Conservation (phyloP, 2,888 invertebrate species). For the Eilema sororculum region DNA sequence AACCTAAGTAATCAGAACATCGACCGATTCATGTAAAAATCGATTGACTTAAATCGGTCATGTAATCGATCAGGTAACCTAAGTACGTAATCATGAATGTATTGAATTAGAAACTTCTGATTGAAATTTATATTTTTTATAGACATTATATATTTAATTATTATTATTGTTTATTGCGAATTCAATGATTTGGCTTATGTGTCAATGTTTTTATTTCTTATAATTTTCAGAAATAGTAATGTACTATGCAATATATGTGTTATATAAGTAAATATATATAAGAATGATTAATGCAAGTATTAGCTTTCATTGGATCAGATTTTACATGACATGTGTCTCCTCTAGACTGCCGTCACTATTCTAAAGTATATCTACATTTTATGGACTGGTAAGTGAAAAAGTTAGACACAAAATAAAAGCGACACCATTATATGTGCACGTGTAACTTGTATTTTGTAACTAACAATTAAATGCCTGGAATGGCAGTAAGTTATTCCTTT, state of each 20-base stretch:
- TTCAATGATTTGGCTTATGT: neutral
- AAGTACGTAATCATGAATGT: no score
- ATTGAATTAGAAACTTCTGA: neutral
- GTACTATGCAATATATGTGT: neutral
- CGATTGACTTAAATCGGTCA: neutral
- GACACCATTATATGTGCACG: slow-evolving; percentile 8
- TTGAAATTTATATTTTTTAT: neutral
- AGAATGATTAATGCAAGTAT: neutral
- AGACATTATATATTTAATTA: neutral
- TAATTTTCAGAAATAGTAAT: neutral
- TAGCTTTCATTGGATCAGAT: neutral
- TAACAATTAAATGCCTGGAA: slow-evolving; percentile 41
- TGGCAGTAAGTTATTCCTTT: slow-evolving; percentile 39
- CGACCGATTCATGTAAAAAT: neutral
- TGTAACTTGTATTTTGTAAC: slow-evolving; percentile 31
- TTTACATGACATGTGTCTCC: slow-evolving; percentile 15
- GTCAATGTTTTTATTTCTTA: neutral
- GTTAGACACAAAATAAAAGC: slow-evolving; percentile 31
- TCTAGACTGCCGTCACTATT: slow-evolving; percentile 5
- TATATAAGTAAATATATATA: neutral
- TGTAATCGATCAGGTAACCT: no score
- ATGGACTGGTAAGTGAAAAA: slow-evolving; percentile 1
- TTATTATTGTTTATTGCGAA: neutral
- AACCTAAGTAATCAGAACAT: neutral
- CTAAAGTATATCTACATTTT: neutral